phyloP scores from a whole-genome alignment of 1,140 invertebrate species.

The Listronotus oregonensis region DNA sequence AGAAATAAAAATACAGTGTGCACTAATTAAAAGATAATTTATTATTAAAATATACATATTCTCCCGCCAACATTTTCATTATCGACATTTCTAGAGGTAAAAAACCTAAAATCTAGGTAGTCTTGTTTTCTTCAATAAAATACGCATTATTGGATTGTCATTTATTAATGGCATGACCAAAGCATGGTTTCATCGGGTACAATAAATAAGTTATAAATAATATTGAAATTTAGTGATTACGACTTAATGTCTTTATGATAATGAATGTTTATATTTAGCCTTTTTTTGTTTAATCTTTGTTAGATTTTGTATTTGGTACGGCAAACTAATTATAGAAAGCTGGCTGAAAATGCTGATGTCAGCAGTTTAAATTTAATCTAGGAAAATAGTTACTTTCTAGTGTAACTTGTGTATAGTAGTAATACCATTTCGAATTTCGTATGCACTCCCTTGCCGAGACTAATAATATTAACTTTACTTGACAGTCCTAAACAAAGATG shows the following conservation, averaged over 20 bases:
- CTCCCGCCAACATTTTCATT: too few species aligned
- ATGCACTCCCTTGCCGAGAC: too few species aligned
- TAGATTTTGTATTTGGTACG: not conserved
- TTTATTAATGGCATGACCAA: slow-evolving; percentile 28
- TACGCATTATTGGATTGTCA: slow-evolving; percentile 17
- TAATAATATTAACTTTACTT: too few species aligned
- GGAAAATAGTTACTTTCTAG: too few species aligned
- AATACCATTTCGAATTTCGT: too few species aligned
- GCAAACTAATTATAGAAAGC: slow-evolving; percentile 6
- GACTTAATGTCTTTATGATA: slow-evolving; percentile 26
- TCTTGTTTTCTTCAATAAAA: slow-evolving; percentile 5
- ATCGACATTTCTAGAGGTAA: not conserved
- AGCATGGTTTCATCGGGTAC: slow-evolving; percentile 24
- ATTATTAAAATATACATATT: too few species aligned
- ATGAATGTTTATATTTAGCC: slow-evolving; percentile 22
- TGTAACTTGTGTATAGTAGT: too few species aligned
- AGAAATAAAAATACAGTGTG: too few species aligned
- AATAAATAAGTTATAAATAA: slow-evolving; percentile 7
- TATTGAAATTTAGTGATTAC: slow-evolving; percentile 15
- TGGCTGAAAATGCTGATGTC: not conserved
- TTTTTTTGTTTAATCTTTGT: not conserved
- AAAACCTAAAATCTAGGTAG: slow-evolving; percentile 7
- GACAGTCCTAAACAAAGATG: too few species aligned
- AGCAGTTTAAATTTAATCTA: too few species aligned
- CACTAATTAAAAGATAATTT: too few species aligned